Evolutionary conservation across 2,797 vertebrate genomes (phyloP).

Genomic region (Schizopygopsis pylzovi): DNA sequence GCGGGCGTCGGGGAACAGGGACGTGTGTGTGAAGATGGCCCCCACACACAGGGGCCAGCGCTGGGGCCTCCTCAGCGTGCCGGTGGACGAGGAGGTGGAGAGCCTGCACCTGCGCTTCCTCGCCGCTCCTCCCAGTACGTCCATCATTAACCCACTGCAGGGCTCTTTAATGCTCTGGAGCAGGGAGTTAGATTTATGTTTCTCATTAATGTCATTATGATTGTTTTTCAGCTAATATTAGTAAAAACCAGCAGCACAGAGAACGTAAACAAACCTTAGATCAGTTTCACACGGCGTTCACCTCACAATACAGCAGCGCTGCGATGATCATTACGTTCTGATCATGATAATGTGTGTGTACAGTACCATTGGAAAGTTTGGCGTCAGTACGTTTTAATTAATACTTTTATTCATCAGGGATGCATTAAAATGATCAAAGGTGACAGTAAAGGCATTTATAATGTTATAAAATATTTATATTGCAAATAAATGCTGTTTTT

Average conservation of each 20-base stretch:
- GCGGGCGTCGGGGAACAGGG: slow-evolving; percentile 96
- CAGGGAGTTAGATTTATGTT: no score
- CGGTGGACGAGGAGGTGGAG: slow-evolving; percentile 98
- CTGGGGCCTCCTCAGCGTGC: slow-evolving; percentile 97
- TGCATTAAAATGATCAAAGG: no score
- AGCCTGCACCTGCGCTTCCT: slow-evolving; percentile 96
- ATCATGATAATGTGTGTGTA: not conserved
- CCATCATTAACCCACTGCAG: no score
- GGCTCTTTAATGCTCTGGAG: not conserved
- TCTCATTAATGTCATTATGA: no score
- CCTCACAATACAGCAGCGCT: not conserved
- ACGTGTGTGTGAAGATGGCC: slow-evolving; percentile 98
- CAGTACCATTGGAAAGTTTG: not conserved
- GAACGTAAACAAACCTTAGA: no score
- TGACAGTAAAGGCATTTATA: no score
- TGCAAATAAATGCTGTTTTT: no score
- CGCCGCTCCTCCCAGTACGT: slow-evolving; percentile 94
- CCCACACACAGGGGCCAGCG: slow-evolving; percentile 92
- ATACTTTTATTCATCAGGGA: not conserved
- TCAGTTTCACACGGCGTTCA: no score
- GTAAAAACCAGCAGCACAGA: not conserved
- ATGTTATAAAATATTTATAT: no score
- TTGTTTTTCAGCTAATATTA: no score
- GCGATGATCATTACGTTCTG: not conserved
- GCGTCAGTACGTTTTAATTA: not conserved